Base-by-base conservation (phyloP, 2,888 invertebrate species). In the Cyrtodaria siliqua region DNA sequence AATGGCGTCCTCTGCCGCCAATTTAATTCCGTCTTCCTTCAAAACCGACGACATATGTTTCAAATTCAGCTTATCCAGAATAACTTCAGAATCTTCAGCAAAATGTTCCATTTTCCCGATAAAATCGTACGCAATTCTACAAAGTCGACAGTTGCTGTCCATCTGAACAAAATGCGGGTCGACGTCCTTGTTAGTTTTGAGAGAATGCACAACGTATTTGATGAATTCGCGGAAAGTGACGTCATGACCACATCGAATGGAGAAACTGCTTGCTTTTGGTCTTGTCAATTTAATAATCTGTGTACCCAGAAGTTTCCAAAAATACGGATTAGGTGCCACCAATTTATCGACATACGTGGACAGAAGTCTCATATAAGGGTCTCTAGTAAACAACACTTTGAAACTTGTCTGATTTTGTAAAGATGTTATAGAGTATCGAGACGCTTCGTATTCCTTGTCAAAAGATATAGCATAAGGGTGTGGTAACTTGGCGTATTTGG, bases 291-390 rank as follows among this genome's bases (percentile, higher is more conserved):
- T 49, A 14, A 60, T 49, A 14, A 86, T 72, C 50, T 80, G 72
- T 16, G 53, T 69, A 1, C 86, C 86, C 0, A 83, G 73, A 9
- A 33, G 18, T 9, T 47, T 55, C 87, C 87, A 87, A 55, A 83
- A 88, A 40, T 72, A 57, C 9, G 86, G 79, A 73, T 88, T 88
- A 8, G 86, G 86, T 6, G 84, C 81, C 33, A 84, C 82, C 33
- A 88, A 33, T 68, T 88, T 88, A 56, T 87, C 88, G 2, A 86
- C 78, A 47, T 84, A 88, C 1, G 84, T 84, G 0, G 88, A 86
- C 20, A 86, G 66, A 4, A 86, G 55, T 27, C 87, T 50, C 14
- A 80, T 56, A 56, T 82, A 87, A 0, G 88, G 88, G 33, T 87
- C 84, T 8, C 87, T 60, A 0, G 84, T 80, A 53, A 86, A 87